phyloP scores from a whole-genome alignment of 1,140 invertebrate genomes.

The Limonius californicus region DNA sequence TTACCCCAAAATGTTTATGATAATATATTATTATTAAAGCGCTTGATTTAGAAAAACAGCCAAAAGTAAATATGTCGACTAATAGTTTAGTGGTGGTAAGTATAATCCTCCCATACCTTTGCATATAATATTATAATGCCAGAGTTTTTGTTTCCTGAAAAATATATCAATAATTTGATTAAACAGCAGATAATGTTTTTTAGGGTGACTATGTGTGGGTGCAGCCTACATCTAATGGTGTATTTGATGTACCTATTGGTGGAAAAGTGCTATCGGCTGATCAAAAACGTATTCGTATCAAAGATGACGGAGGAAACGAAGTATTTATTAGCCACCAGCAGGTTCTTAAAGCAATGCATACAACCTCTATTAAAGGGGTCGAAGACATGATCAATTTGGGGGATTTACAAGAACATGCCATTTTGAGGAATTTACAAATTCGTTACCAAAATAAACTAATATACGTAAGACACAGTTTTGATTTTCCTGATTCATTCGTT shows the following conservation, averaged over 20 bases:
- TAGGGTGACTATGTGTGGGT: slow-evolving; percentile 87
- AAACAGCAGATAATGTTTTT: too few species aligned
- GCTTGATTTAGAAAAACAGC: too few species aligned
- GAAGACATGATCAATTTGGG: slow-evolving; percentile 94
- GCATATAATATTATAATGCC: background rate
- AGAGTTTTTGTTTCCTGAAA: background rate
- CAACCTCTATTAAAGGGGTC: slow-evolving; percentile 78
- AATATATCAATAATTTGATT: background rate
- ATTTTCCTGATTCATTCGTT: background rate
- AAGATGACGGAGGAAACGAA: slow-evolving; percentile 75
- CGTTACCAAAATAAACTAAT: slow-evolving; percentile 85
- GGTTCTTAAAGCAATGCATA: slow-evolving; percentile 79
- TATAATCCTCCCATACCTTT: background rate
- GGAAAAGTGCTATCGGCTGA: slow-evolving; percentile 74
- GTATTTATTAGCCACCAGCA: slow-evolving; percentile 51
- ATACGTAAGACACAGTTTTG: slow-evolving; percentile 66
- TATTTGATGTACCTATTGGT: slow-evolving; percentile 82
- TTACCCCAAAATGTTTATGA: background rate
- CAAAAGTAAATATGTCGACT: background rate
- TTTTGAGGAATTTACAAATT: slow-evolving; percentile 87
- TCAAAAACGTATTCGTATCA: slow-evolving; percentile 70
- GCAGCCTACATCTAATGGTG: slow-evolving; percentile 63
- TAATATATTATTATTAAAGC: background rate
- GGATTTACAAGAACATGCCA: slow-evolving; percentile 89
- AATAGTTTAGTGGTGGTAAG: background rate